These are phyloP conservation scores for Valencia hispanica DNA, from an alignment of 2,797 vertebrate species.

Conservation along the genomic window DNA sequence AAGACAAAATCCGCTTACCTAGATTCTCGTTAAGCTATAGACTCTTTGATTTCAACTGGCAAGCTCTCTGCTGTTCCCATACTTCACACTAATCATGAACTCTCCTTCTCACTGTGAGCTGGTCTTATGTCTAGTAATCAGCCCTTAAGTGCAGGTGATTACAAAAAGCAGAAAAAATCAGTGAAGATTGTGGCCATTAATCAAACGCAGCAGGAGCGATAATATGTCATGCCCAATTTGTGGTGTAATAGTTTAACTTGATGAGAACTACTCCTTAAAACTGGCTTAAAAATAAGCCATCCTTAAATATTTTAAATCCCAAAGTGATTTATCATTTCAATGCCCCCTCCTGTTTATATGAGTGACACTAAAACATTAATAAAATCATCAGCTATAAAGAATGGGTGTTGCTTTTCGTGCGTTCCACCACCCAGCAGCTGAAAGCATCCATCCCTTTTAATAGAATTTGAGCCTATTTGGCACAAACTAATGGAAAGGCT, in stretches of 20 bases:
- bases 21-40: conserved; percentile 49
- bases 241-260: conserved; percentile 36
- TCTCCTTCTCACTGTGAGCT: conserved; percentile 21
- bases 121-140: conserved; percentile 39
- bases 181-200: conserved; percentile 28
- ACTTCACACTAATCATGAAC: conserved; percentile 39
- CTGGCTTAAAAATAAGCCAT: conserved; percentile 22
- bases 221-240: conserved; percentile 35
- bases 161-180: conserved; percentile 21
- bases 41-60: conserved; percentile 47
- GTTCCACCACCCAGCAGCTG: not conserved
- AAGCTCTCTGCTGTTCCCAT: conserved; percentile 30
- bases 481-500: conserved; percentile 1
- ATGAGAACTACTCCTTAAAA: conserved; percentile 26
- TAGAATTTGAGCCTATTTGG: not conserved
- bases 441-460: not conserved
- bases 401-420: not conserved
- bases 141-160: conserved; percentile 30
- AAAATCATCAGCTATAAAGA: conserved; percentile 24
- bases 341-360: conserved; percentile 5
- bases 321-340: conserved; percentile 20
- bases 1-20: conserved; percentile 34
- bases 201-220: conserved; percentile 35
- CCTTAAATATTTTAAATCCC: conserved; percentile 31
- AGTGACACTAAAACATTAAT: conserved; percentile 10